phyloP scores from a whole-genome alignment of 2,888 invertebrate species.

The Mythimna lalbum region DNA sequence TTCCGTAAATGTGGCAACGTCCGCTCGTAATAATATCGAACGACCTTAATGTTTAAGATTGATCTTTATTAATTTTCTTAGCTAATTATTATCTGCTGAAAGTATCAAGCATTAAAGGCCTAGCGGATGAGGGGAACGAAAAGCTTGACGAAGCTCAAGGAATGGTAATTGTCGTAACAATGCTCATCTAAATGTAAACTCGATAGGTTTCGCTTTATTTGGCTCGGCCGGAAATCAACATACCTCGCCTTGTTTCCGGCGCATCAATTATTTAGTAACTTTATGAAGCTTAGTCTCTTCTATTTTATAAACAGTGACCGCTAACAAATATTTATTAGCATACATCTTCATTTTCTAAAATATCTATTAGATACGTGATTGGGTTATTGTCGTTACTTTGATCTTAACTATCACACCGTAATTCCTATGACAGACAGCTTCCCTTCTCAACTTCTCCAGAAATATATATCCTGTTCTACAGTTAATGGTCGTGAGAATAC shows the following conservation, averaged over 20 bases:
- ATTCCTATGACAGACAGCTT: slow-evolving; percentile 54
- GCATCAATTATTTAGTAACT: slow-evolving; percentile 26
- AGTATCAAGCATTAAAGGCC: neutral
- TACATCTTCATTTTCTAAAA: slow-evolving; percentile 20
- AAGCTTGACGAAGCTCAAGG: slow-evolving; percentile 28
- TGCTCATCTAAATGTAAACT: slow-evolving; percentile 31
- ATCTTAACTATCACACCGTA: slow-evolving; percentile 40
- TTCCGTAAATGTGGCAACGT: slow-evolving; percentile 74
- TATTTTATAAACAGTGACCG: neutral
- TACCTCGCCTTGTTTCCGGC: slow-evolving; percentile 33
- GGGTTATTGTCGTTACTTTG: slow-evolving; percentile 40
- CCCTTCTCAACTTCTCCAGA: slow-evolving; percentile 59
- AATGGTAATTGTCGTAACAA: slow-evolving; percentile 38
- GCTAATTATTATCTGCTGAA: slow-evolving; percentile 37
- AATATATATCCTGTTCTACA: slow-evolving; percentile 62
- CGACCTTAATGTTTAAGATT: slow-evolving; percentile 55
- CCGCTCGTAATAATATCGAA: slow-evolving; percentile 48
- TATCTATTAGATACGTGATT: slow-evolving; percentile 16
- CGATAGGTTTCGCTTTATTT: slow-evolving; percentile 35
- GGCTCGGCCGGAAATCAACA: slow-evolving; percentile 43
- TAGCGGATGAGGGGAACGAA: slow-evolving; percentile 21
- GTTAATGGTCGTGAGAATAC: slow-evolving; percentile 64
- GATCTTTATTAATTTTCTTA: slow-evolving; percentile 51
- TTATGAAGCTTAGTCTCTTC: slow-evolving; percentile 6
- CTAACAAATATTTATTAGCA: neutral